Percentiles rank a stretch among this genome's conserved stretches.
Evolutionary conservation across 1,140 invertebrate species (phyloP).

Genomic region (Heliconius hermathena): DNA sequence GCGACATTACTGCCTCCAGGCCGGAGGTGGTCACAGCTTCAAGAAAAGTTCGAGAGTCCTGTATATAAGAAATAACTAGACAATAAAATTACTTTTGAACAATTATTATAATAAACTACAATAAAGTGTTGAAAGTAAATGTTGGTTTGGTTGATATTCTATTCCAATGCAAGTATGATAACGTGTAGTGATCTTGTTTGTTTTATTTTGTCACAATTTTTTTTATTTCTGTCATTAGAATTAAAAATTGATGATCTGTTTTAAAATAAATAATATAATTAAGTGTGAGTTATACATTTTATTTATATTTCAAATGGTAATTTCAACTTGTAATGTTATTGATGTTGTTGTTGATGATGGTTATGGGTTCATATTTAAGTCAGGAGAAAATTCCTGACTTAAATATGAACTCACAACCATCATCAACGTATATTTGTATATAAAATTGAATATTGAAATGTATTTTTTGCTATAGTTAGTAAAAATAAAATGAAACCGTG

Average conservation of each 20-base stretch:
- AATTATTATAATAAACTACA: background rate
- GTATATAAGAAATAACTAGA: slow-evolving; percentile 84
- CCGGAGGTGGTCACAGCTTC: slow-evolving; percentile 90
- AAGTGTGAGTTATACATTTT: too few relatives aligned
- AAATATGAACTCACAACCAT: too few relatives aligned
- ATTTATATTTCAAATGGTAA: too few relatives aligned
- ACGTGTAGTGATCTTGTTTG: too few relatives aligned
- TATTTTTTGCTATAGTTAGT: background rate
- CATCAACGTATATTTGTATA: too few relatives aligned
- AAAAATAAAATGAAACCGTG: background rate
- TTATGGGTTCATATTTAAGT: background rate
- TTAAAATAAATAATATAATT: too few relatives aligned
- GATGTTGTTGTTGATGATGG: background rate
- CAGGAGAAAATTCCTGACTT: too few relatives aligned
- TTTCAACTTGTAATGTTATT: background rate
- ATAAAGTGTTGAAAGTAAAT: background rate
- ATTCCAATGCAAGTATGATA: background rate
- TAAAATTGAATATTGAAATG: background rate
- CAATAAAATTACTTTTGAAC: background rate
- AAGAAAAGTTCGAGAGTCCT: slow-evolving; percentile 90
- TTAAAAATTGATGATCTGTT: too few relatives aligned
- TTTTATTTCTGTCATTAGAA: too few relatives aligned
- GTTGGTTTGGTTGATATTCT: too few relatives aligned
- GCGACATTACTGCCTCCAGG: slow-evolving; percentile 68
- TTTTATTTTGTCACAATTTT: background rate